A percentile compares a stretch with the other conserved stretches of the same genome.
Conservation (phyloP, 37 sponge, comb jelly and placozoan species). For the Petrosia ficiformis region DNA sequence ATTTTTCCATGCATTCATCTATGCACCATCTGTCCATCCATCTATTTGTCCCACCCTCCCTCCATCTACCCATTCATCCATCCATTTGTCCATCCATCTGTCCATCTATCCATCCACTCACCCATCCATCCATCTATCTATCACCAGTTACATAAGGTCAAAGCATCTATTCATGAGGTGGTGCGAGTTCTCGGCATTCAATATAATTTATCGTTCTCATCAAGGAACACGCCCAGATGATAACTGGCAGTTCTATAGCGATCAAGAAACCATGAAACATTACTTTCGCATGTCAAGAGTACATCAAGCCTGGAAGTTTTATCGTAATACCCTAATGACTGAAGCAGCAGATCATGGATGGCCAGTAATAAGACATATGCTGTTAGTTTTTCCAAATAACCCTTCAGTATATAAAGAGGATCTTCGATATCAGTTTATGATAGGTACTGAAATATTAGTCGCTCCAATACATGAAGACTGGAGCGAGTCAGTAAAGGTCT, state of each 20-base stretch:
- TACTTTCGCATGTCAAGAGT: slow-evolving; percentile 74
- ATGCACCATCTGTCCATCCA: no score
- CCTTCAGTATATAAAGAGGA: slow-evolving; percentile 14
- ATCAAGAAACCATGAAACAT: slow-evolving; percentile 57
- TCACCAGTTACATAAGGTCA: slow-evolving; percentile 49
- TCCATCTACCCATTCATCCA: no score
- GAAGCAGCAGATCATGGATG: slow-evolving; percentile 51
- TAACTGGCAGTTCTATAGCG: slow-evolving; percentile 69
- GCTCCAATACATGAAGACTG: slow-evolving; percentile 55
- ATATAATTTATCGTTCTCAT: slow-evolving; percentile 64
- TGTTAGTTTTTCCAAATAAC: slow-evolving; percentile 50
- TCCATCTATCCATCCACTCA: no score
- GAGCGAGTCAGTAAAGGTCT: slow-evolving; percentile 21
- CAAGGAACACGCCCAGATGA: slow-evolving; percentile 63
- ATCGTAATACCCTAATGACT: slow-evolving; percentile 46
- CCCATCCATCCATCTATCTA: no score
- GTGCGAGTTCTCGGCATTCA: slow-evolving; percentile 77
- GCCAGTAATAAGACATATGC: slow-evolving; percentile 65
- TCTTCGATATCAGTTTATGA: slow-evolving; percentile 56
- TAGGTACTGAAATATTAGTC: slow-evolving; percentile 69
- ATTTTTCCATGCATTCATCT: no score
- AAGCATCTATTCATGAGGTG: slow-evolving; percentile 72
- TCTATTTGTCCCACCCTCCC: neutral
- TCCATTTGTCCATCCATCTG: no score
- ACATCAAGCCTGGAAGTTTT: slow-evolving; percentile 55